These are phyloP conservation scores for Heliconius sara DNA, from an alignment of 2,888 invertebrate genomes.

Conservation along the genomic window DNA sequence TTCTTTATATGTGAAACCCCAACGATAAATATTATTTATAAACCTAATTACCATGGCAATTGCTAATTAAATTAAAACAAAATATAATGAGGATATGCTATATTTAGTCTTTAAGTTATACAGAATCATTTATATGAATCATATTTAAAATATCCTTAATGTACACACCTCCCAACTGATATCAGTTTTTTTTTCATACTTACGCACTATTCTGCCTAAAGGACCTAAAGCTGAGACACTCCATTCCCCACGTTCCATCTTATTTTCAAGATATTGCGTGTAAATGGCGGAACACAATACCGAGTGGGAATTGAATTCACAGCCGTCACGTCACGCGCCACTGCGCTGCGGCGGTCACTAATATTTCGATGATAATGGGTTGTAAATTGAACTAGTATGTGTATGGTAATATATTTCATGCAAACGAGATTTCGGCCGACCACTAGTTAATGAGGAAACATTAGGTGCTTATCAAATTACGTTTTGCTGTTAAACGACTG, in stretches of 20 bases:
- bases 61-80: not conserved
- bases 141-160: not conserved
- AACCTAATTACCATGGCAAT: not conserved
- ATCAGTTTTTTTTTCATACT: too few species aligned
- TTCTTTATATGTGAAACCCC: not conserved
- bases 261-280: too few species aligned
- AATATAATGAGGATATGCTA: not conserved
- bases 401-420: not conserved
- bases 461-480: not conserved
- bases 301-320: too few species aligned
- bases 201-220: too few species aligned
- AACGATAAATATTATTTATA: not conserved
- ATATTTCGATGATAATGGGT: too few species aligned
- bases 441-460: not conserved
- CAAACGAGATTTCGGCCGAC: not conserved
- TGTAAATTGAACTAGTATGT: too few species aligned
- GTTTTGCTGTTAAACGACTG: not conserved
- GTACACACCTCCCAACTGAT: not conserved
- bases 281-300: too few species aligned
- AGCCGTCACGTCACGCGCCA: too few species aligned
- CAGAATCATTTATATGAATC: not conserved
- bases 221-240: too few species aligned
- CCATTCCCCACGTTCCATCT: too few species aligned
- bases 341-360: too few species aligned
- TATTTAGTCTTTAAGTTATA: not conserved